Base-by-base conservation (phyloP, 2,113 vertebrate species). In the Phylloscopus trochiloides region DNA sequence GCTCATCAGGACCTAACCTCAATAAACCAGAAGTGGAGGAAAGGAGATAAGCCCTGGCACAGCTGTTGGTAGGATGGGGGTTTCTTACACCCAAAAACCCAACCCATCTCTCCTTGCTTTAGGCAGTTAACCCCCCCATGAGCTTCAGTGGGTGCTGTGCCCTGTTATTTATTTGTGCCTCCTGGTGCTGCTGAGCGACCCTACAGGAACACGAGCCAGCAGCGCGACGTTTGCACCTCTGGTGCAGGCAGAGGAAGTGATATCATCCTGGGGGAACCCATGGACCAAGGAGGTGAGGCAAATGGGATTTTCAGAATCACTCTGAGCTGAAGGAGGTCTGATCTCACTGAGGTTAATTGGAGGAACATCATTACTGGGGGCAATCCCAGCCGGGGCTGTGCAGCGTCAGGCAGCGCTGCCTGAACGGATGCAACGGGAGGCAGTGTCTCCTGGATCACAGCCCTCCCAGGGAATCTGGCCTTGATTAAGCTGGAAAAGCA, bases 361-460 rank as follows among this genome's bases (percentile, higher is more conserved):
- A 90, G 84, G n/a, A 95, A 20, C 31, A 59, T 85, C 66, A 10
- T 61, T 15, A 66, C 17, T 0, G 1, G 18, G 26, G n/a, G 6
- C 25, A 68, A 38, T 28, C n/a, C 45, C 45, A 79, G 78, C 29
- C 40, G 26, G 51, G 28, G 42, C 81, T 86, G 85, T 6, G 72
- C 34, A 84, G 74, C 17, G 0, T 29, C 66, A 78, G 68, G 55
- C 43, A 76, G 52, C 0, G 0, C 31, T 28, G 3, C 17, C 50
- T 1, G 8, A 48, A 36, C 0, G 14, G 65, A 84, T 50, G 47
- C 0, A 0, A 43, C 0, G 63, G 85, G 70, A 87, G 92, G 12
- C 0, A 0, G 10, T 42, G 15, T 55, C 48, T 90, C n/a, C 45
- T 86, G 71, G 75, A 83, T 83, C 48, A 17, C 91, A 81, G 65